phyloP scores from a whole-genome alignment of 2,797 vertebrate genomes.

The Aulostomus chinensis region DNA sequence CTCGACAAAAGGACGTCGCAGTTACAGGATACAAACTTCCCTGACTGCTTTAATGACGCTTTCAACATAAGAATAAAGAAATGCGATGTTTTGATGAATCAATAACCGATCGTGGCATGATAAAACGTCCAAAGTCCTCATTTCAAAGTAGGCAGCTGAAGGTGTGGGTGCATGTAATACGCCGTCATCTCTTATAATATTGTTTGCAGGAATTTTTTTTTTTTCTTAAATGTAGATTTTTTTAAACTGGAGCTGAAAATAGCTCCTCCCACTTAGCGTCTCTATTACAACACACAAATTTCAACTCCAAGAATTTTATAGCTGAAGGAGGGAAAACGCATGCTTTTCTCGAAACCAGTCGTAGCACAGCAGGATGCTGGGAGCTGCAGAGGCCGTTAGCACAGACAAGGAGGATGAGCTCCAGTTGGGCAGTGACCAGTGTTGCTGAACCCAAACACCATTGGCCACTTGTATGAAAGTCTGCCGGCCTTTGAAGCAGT shows the following conservation, averaged over 20 bases:
- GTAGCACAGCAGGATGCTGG: constrained; percentile 46
- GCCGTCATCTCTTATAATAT: background rate
- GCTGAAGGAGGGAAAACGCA: constrained; percentile 12
- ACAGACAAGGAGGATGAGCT: constrained; percentile 65
- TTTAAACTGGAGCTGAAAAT: too few species aligned
- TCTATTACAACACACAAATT: constrained; percentile 2
- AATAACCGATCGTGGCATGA: too few species aligned
- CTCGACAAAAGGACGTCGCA: too few species aligned
- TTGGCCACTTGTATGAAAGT: constrained; percentile 73
- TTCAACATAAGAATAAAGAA: too few species aligned
- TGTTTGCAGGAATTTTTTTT: too few species aligned
- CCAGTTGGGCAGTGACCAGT: constrained; percentile 60
- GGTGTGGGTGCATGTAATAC: too few species aligned
- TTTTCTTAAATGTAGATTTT: too few species aligned
- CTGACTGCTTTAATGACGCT: too few species aligned
- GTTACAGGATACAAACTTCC: too few species aligned
- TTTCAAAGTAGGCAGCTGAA: too few species aligned
- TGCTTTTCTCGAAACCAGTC: constrained; percentile 39
- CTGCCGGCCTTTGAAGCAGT: constrained; percentile 49
- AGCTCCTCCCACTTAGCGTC: background rate
- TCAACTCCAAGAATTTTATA: constrained; percentile 11
- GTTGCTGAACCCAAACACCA: constrained; percentile 71
- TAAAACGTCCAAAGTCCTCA: too few species aligned
- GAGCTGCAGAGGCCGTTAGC: constrained; percentile 63
- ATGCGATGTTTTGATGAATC: too few species aligned